phyloP scores from a whole-genome alignment of 2,113 vertebrate species.

The Nymphicus hollandicus region DNA sequence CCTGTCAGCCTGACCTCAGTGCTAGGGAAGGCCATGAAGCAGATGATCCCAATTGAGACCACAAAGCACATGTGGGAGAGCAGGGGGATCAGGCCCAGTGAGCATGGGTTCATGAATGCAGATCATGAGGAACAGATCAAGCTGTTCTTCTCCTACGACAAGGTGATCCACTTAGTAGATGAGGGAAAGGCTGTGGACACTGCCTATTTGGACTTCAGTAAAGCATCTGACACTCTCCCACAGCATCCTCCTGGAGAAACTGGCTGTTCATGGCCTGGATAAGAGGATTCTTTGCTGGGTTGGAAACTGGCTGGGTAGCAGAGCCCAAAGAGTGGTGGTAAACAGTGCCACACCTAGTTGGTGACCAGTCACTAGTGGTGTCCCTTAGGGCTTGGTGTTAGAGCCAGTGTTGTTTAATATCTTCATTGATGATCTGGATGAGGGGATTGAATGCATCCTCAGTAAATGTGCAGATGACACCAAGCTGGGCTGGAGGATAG shows the following conservation, averaged over 20 bases:
- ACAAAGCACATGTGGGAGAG: neutral
- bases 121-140: too few relatives aligned
- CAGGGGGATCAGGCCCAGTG: neutral
- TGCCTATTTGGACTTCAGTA: neutral
- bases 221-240: neutral
- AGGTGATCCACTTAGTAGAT: neutral
- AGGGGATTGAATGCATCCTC: neutral
- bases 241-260: neutral
- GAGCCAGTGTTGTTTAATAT: neutral
- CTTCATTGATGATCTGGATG: neutral
- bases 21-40: too few relatives aligned
- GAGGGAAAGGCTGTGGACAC: neutral
- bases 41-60: too few relatives aligned
- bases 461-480: neutral
- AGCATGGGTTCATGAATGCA: neutral
- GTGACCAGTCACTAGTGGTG: neutral
- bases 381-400: neutral
- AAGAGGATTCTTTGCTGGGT: neutral
- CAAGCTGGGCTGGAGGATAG: neutral
- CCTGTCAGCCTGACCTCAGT: neutral
- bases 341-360: neutral
- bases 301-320: neutral
- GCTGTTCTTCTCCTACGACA: neutral
- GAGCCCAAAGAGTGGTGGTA: neutral
- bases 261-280: neutral